Evolutionary conservation across 2,797 vertebrate species (phyloP).

Genomic region (Lacerta bilineata): DNA sequence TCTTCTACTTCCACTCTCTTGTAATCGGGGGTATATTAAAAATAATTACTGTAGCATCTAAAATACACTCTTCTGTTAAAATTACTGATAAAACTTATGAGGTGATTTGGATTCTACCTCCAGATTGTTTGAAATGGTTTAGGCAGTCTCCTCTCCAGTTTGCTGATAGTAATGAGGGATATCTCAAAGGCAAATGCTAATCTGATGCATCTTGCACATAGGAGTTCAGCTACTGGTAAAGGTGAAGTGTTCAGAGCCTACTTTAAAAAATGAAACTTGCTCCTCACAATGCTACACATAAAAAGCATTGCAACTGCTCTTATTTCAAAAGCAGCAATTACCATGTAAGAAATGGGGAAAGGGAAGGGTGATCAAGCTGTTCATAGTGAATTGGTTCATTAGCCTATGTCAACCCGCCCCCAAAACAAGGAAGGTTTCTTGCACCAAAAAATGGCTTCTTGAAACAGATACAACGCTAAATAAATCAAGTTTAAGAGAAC

Average conservation of each 20-base stretch:
- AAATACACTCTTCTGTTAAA: not conserved
- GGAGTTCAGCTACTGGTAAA: not conserved
- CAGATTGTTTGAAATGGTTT: not conserved
- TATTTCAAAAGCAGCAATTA: not conserved
- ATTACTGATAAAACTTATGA: not conserved
- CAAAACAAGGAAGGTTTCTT: too few relatives aligned
- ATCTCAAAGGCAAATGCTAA: not conserved
- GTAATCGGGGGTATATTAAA: not conserved
- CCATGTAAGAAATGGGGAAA: not conserved
- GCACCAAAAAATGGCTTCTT: not conserved
- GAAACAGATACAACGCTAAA: not conserved
- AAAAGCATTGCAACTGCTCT: not conserved
- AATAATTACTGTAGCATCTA: not conserved
- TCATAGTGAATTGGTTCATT: conserved; percentile 48
- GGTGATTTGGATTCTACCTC: not conserved
- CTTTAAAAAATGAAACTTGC: not conserved
- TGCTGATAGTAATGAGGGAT: too few relatives aligned
- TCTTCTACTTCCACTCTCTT: not conserved
- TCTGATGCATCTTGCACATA: not conserved
- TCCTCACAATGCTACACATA: conserved; percentile 24
- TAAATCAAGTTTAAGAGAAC: not conserved
- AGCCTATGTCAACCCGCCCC: not conserved
- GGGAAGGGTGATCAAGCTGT: not conserved
- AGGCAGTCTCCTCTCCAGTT: too few relatives aligned
- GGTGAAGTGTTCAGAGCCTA: not conserved